Conservation (phyloP, 2,888 invertebrate genomes). For the Tuta absoluta region DNA sequence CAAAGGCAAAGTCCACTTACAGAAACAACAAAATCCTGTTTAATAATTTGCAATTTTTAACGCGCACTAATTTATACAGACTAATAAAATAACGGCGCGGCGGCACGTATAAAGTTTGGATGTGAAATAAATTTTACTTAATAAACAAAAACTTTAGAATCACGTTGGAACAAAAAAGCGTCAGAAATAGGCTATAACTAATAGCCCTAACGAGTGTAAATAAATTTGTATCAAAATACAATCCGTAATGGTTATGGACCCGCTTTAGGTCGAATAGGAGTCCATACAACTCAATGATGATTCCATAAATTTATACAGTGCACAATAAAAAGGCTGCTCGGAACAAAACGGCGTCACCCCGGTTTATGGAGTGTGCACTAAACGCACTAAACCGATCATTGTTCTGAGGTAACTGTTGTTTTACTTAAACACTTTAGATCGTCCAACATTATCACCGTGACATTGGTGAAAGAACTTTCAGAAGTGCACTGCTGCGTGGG, state of each 20-base stretch:
- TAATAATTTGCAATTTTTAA: conserved; percentile 29
- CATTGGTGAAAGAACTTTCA: conserved; percentile 58
- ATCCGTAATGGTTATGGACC: conserved; percentile 77
- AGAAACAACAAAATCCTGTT: conserved; percentile 21
- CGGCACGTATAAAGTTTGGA: neutral
- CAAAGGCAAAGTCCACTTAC: neutral
- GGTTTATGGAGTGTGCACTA: conserved; percentile 66
- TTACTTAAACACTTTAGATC: conserved; percentile 10
- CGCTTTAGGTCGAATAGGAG: conserved; percentile 67
- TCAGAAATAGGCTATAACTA: conserved; percentile 13
- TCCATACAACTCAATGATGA: conserved; percentile 79
- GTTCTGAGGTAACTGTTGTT: conserved; percentile 41
- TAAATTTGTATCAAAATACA: conserved; percentile 73
- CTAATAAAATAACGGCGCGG: neutral
- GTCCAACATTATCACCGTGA: conserved; percentile 60
- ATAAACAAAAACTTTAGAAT: neutral
- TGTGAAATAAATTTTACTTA: neutral
- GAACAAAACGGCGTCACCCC: conserved; percentile 76
- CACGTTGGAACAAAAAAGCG: conserved; percentile 10
- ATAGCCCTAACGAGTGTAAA: conserved; percentile 62
- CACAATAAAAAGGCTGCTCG: conserved; percentile 73
- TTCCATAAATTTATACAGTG: conserved; percentile 80
- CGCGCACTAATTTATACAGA: conserved; percentile 26
- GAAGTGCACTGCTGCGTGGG: neutral
- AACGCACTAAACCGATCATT: conserved; percentile 55